phyloP scores from a whole-genome alignment of 2,113 vertebrate genomes.

The Coreoperca whiteheadi region DNA sequence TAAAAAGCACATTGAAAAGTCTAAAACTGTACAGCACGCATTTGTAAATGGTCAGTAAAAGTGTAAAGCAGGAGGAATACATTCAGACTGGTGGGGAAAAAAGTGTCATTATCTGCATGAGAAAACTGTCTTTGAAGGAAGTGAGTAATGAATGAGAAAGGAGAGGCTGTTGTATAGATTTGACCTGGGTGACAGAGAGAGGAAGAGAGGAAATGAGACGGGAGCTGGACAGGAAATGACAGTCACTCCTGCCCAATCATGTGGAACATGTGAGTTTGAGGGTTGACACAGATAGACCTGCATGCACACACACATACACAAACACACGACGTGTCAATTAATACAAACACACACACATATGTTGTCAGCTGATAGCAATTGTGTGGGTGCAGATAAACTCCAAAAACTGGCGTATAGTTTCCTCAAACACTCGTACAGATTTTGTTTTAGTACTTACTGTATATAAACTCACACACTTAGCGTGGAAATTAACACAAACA shows the following conservation, averaged over 20 bases:
- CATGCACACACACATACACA: slow-evolving; percentile 9
- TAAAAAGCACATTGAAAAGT: too few relatives aligned
- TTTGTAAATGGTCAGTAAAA: not conserved
- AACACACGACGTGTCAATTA: not conserved
- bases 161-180: slow-evolving; percentile 44
- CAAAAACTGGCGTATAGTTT: not conserved
- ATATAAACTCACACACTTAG: slow-evolving; percentile 6
- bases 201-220: slow-evolving; percentile 72
- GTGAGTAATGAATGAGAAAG: slow-evolving; percentile 47
- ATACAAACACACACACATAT: not conserved
- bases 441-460: not conserved
- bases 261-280: slow-evolving; percentile 62
- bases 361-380: not conserved
- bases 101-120: slow-evolving; percentile 41
- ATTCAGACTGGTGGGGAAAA: not conserved
- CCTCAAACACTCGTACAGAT: not conserved
- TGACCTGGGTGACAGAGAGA: slow-evolving; percentile 63
- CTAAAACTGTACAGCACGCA: not conserved
- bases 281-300: slow-evolving; percentile 20
- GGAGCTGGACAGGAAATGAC: slow-evolving; percentile 75
- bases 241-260: slow-evolving; percentile 68
- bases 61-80: not conserved
- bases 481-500: slow-evolving; percentile 11
- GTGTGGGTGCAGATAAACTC: not conserved
- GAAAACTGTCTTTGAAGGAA: slow-evolving; percentile 54